Evolutionary conservation across 2,113 vertebrate species (phyloP).

Genomic region (Podiceps cristatus): DNA sequence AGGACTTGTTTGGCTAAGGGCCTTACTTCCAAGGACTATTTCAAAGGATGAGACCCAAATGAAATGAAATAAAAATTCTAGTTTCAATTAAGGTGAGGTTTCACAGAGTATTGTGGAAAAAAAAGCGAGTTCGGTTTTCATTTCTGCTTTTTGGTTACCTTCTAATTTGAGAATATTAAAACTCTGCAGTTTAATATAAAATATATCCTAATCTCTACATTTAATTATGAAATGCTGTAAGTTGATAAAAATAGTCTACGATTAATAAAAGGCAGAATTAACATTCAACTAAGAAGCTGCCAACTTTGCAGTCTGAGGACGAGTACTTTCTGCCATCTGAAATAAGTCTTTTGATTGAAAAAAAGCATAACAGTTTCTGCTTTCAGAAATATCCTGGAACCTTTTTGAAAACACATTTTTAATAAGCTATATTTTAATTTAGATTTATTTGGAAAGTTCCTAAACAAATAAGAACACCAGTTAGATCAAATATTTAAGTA

Average conservation of each 20-base stretch:
- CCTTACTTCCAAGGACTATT: not conserved
- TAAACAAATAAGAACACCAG: not conserved
- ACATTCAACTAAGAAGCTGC: not conserved
- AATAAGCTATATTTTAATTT: not conserved
- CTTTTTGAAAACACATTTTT: not conserved
- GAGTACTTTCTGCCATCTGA: not conserved
- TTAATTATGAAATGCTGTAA: not conserved
- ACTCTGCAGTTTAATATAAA: not conserved
- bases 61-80: not conserved
- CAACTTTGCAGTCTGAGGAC: not conserved
- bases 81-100: not conserved
- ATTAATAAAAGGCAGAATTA: not conserved
- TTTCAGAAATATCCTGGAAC: not conserved
- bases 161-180: not conserved
- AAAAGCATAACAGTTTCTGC: not conserved
- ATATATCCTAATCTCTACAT: not conserved
- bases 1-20: not conserved
- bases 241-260: not conserved
- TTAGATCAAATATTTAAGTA: not conserved
- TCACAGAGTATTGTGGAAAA: not conserved
- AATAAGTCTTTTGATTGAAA: not conserved
- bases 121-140: rapidly evolving
- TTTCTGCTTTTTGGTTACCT: not conserved
- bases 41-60: not conserved
- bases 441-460: not conserved